Base-by-base conservation (phyloP, 2,113 vertebrate genomes). In the Zeus faber region DNA sequence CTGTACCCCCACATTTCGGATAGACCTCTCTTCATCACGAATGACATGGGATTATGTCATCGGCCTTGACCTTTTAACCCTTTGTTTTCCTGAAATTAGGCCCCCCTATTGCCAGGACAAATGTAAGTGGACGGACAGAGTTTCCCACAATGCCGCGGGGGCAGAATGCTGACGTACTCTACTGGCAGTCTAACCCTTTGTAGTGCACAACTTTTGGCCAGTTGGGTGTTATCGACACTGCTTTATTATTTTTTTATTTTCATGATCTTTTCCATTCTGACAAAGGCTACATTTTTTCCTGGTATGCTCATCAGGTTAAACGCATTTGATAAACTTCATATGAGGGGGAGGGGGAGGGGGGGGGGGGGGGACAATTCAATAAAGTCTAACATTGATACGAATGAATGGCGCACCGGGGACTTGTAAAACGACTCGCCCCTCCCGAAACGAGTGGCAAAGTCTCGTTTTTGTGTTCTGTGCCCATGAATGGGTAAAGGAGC, bases 1-100 rank as follows among this genome's bases (percentile, higher is more conserved):
- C 40, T 18, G 10, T 47, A 43, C 64, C 80, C 76, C 67, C 56
- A 57, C 78, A 57, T 68, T 55, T 78, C 68, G 79, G 67, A 52
- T 58, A 73, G 72, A 84, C 74, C 44, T 81, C 76, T 67, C 76
- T 49, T 33, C 56, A 65, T 77, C 79, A 69, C 67, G 60, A 56
- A 67, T 57, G 61, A 67, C 43, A 54, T 67, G 64, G 69, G 70
- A 72, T 45, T 23, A 65, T 64, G 53, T 63, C 62, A 58, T 58
- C 53, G 58, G 73, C 57, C 62, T 52, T 40, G 53, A 72, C 57
- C 57, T 37, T 46, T 55, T 71, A 63, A 77, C 65, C 26, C 25
- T 69, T 62, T 64, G 52, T 71, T 75, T 44, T 60, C 21, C 45
- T 60, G 68, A 67, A 79, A 56, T 70, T 73, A 47, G 61, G 57